These are phyloP conservation scores for Asbolus verrucosus DNA, from an alignment of 1,140 invertebrate genomes.

Conservation along the genomic window DNA sequence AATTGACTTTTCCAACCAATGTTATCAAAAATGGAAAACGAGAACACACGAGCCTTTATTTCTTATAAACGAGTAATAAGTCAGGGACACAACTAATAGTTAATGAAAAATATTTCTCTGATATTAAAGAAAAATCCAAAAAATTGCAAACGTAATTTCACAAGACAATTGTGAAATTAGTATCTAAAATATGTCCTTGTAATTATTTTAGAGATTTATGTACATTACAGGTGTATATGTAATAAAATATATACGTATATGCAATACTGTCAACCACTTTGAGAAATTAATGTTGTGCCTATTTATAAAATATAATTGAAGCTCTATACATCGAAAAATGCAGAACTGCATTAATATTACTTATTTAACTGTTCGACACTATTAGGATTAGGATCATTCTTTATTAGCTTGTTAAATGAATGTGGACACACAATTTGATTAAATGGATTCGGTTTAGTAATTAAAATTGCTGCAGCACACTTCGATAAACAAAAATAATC, in stretches of 20 bases:
- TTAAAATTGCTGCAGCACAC: not conserved
- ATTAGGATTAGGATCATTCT: slow-evolving; percentile 23
- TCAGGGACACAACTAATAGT: too few species aligned
- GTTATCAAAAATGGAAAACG: not conserved
- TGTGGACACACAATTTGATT: slow-evolving; percentile 16
- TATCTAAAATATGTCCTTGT: too few species aligned
- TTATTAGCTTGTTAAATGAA: slow-evolving; percentile 21
- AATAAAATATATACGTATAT: too few species aligned
- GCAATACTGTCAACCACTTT: too few species aligned
- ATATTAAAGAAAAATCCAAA: too few species aligned
- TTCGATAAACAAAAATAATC: slow-evolving; percentile 27
- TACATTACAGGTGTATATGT: too few species aligned
- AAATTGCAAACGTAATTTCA: too few species aligned
- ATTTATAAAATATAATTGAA: not conserved
- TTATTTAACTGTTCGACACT: slow-evolving; percentile 10
- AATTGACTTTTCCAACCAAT: not conserved
- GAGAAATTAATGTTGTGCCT: not conserved
- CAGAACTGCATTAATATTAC: slow-evolving; percentile 5
- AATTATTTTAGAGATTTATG: too few species aligned
- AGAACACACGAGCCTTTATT: slow-evolving; percentile 2
- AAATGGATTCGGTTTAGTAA: slow-evolving; percentile 36
- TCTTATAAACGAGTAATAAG: too few species aligned
- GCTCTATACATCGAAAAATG: slow-evolving; percentile 3
- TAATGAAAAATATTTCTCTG: too few species aligned
- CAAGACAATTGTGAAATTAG: too few species aligned